These are phyloP conservation scores for Monodelphis domestica DNA, from an alignment of 2,797 vertebrate genomes.

Conservation along the genomic window DNA sequence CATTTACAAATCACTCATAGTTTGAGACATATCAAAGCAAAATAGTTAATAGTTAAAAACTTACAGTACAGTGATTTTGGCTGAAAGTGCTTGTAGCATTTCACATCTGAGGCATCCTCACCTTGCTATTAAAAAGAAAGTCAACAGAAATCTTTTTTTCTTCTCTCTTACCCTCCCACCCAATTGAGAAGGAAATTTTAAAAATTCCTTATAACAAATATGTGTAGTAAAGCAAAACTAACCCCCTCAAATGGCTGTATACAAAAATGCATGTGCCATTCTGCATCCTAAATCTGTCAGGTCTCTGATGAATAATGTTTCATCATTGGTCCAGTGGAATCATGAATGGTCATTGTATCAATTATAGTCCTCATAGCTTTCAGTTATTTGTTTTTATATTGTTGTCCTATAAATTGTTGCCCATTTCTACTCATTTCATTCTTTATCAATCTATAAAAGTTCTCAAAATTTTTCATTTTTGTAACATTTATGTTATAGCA, in stretches of 20 bases:
- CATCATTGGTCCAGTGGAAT: not conserved
- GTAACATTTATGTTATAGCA: not conserved
- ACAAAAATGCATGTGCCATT: not conserved
- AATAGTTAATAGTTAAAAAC: not conserved
- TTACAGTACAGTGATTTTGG: not conserved
- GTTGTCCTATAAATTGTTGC: not conserved
- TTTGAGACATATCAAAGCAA: not conserved
- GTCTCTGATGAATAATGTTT: not conserved
- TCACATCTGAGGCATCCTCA: not conserved
- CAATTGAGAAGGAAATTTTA: not conserved
- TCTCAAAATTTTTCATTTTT: not conserved
- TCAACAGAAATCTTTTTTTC: not conserved
- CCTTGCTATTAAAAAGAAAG: not conserved
- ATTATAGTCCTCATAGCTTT: not conserved
- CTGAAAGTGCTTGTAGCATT: not conserved
- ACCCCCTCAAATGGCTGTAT: not conserved
- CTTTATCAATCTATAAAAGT: not conserved
- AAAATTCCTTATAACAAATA: not conserved
- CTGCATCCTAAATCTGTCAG: not conserved
- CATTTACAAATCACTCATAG: not conserved
- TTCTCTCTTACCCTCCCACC: not conserved
- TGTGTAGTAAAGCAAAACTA: not conserved
- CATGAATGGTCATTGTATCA: not conserved
- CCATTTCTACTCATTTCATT: not conserved
- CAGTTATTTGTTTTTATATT: not conserved